These are phyloP conservation scores for Thamnaconus septentrionalis DNA, from an alignment of 2,113 vertebrate genomes.

Conservation along the genomic window DNA sequence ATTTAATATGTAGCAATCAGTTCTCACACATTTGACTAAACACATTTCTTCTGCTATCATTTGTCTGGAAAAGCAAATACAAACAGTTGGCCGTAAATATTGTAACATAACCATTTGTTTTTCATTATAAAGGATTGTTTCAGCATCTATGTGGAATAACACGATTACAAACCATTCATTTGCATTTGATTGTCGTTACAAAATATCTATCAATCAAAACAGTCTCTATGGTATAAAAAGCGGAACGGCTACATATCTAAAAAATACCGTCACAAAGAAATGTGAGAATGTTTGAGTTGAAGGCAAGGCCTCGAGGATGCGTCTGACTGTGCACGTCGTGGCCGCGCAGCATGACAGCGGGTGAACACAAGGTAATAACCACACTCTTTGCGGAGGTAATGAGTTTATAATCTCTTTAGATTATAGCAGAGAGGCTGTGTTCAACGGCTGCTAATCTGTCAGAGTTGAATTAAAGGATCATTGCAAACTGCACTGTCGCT, in stretches of 20 bases:
- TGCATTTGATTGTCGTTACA: conserved; percentile 81
- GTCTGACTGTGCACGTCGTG: conserved; percentile 66
- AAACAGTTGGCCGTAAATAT: conserved; percentile 53
- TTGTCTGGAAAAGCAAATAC: conserved; percentile 46
- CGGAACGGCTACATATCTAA: conserved; percentile 62
- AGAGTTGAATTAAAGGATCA: conserved; percentile 25
- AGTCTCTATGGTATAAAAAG: conserved; percentile 73
- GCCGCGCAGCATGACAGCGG: conserved; percentile 57
- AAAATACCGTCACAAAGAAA: conserved; percentile 72
- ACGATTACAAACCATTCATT: conserved; percentile 75
- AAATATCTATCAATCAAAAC: conserved; percentile 78
- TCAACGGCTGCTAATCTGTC: conserved; percentile 22
- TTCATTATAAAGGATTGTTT: conserved; percentile 65
- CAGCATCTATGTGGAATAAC: conserved; percentile 62
- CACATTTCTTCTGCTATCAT: too few relatives aligned
- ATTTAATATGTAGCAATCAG: too few relatives aligned
- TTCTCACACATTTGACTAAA: too few relatives aligned
- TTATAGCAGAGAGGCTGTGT: conserved; percentile 29
- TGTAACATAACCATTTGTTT: conserved; percentile 51
- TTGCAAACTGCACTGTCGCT: conserved; percentile 33
- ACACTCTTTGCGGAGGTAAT: not conserved
- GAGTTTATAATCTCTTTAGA: conserved; percentile 4
- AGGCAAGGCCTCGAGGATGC: conserved; percentile 60
- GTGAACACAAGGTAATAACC: conserved; percentile 47
- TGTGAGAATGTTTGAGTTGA: conserved; percentile 62